Base-by-base conservation (phyloP, 1,140 invertebrate genomes). In the Apis dorsata region DNA sequence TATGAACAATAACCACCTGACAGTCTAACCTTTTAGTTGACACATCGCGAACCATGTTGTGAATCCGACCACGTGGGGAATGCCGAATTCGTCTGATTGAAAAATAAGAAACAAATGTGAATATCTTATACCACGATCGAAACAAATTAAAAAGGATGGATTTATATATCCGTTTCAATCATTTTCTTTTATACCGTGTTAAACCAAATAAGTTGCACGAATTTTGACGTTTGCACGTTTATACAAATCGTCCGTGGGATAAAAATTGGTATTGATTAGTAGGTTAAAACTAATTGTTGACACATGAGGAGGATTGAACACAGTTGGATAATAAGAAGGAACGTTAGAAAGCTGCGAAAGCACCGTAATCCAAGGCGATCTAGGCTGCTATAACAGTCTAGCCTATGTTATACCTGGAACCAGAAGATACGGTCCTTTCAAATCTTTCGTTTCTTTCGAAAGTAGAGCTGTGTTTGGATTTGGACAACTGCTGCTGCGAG, bases 341-440 rank as follows among this genome's bases (percentile, higher is more conserved):
- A 57, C 12, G 66, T 76, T 68, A 70, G 60, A 77, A 87, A 88
- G 85, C 79, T 57, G 79, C 70, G 83, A 71, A 88, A 88, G 85
- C 86, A 87, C 82, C 86, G 76, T 84, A 68, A 88, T 74, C 85
- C 78, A 82, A 85, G 74, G 68, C 76, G 57, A 77, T 70, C 21
- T 17, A 81, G 78, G 75, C 75, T 87, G 76, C 44, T 66, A 24
- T 65, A 68, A 83, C 83, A n/a, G 81, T 88, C 90, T 93, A 91
- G 91, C 92, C 90, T 93, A 91, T 86, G 53, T 89, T 94, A 95
- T 95, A 96, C 96, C 96, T 96, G 97, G 96, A 92, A 97, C 95
- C 85, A 96, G 95, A 91, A 97, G 95, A 94, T 97, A 97, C 89
- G 96, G 96, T 93, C 96, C 96, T 94, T 96, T 96, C 91, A 95